Conservation (phyloP, 2,797 vertebrate species). For the Amblyraja radiata region DNA sequence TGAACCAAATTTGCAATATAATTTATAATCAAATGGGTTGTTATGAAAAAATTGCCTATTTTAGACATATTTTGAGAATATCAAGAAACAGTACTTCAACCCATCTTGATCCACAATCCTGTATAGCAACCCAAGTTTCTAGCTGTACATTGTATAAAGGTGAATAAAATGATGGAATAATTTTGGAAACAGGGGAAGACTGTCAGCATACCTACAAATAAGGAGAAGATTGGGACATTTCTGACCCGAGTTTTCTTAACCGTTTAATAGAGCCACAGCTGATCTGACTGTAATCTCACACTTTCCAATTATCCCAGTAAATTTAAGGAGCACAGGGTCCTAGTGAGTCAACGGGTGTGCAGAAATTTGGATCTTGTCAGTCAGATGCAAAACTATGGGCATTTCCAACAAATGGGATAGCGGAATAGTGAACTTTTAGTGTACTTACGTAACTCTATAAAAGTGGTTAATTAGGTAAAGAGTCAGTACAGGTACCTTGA, state of each 20-base stretch:
- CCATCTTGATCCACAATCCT: not conserved
- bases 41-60: not conserved
- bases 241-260: too few species aligned
- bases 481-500: slow-evolving; percentile 46
- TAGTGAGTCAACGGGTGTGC: too few species aligned
- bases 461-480: not conserved
- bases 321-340: too few species aligned
- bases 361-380: too few species aligned
- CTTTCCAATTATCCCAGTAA: too few species aligned
- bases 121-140: not conserved
- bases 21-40: not conserved
- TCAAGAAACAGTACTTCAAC: not conserved
- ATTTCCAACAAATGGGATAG: too few species aligned
- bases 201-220: too few species aligned
- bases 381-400: too few species aligned
- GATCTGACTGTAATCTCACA: too few species aligned
- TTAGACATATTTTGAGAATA: not conserved
- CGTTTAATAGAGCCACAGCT: too few species aligned
- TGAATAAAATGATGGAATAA: not conserved
- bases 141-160: not conserved
- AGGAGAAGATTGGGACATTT: too few species aligned
- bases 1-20: not conserved
- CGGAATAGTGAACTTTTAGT: not conserved
- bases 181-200: not conserved
- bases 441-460: not conserved